These are phyloP conservation scores for Sycophaga agraensis DNA, from an alignment of 1,140 invertebrate species.

Conservation along the genomic window DNA sequence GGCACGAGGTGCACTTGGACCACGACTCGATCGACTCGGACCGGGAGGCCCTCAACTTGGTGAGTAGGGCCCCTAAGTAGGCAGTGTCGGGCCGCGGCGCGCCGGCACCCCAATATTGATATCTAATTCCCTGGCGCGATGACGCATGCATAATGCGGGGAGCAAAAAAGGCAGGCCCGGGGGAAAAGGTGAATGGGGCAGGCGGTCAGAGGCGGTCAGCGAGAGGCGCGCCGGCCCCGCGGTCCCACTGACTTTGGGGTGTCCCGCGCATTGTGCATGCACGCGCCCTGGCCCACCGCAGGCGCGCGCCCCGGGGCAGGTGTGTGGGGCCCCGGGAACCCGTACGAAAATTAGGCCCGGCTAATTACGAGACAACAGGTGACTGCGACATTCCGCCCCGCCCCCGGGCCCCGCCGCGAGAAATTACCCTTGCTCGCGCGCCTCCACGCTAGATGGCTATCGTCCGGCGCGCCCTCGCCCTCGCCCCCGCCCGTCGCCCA, in stretches of 20 bases:
- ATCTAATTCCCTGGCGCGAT: slow-evolving; percentile 9
- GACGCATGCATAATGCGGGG: neutral
- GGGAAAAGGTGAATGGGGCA: neutral
- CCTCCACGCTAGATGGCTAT: slow-evolving; percentile 8
- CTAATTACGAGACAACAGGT: slow-evolving; percentile 45
- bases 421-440: slow-evolving; percentile 16
- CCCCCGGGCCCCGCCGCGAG: neutral
- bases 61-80: slow-evolving; percentile 46
- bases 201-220: neutral
- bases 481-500: too few relatives aligned
- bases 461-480: neutral
- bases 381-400: slow-evolving; percentile 36
- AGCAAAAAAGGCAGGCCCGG: neutral
- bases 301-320: neutral
- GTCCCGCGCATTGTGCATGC: neutral
- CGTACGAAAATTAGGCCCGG: slow-evolving; percentile 36
- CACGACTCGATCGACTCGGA: slow-evolving; percentile 63
- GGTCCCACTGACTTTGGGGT: slow-evolving; percentile 11
- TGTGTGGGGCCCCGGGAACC: neutral
- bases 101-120: neutral
- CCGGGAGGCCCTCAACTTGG: slow-evolving; percentile 61
- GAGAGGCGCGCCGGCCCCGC: too few relatives aligned
- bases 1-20: slow-evolving; percentile 53
- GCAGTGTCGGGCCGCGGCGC: too few relatives aligned
- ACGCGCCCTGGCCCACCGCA: neutral